These are phyloP conservation scores for Macrostomum lignano DNA, from an alignment of 1,140 invertebrate species.

Conservation along the genomic window DNA sequence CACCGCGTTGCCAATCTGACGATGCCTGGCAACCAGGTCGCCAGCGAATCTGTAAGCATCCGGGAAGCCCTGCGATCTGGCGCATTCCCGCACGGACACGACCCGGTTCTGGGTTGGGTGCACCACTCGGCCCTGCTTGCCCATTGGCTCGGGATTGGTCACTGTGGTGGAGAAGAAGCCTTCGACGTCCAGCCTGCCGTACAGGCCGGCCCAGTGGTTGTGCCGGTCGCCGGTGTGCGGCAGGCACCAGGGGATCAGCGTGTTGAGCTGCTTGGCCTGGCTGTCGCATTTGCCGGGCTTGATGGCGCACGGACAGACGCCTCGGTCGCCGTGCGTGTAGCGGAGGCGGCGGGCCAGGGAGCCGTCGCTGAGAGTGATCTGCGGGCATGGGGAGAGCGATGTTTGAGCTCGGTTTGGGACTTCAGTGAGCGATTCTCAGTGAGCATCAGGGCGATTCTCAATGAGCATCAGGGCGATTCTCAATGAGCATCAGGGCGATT, in stretches of 20 bases:
- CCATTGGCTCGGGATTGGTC: slow-evolving; percentile 58
- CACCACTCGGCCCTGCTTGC: slow-evolving; percentile 50
- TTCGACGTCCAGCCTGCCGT: slow-evolving; percentile 49
- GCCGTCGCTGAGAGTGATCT: no score
- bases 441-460: no score
- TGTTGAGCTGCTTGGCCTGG: slow-evolving; percentile 47
- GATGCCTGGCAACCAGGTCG: slow-evolving; percentile 43
- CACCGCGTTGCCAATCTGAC: slow-evolving; percentile 59
- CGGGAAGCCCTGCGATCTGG: slow-evolving; percentile 54
- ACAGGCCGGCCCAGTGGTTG: slow-evolving; percentile 49
- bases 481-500: no score
- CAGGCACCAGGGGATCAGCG: slow-evolving; percentile 60
- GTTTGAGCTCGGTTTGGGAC: no score
- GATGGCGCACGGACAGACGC: slow-evolving; percentile 51
- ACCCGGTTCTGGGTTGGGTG: slow-evolving; percentile 51
- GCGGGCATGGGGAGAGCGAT: no score
- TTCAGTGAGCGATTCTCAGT: no score
- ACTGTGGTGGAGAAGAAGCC: slow-evolving; percentile 53
- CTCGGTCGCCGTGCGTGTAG: slow-evolving; percentile 44
- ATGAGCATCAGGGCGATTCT: no score
- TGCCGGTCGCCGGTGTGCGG: slow-evolving; percentile 58
- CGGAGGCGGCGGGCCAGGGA: no score
- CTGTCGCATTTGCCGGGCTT: slow-evolving; percentile 37
- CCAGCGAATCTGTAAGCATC: slow-evolving; percentile 49
- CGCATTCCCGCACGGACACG: slow-evolving; percentile 54